phyloP scores from a whole-genome alignment of 1,140 invertebrate species.

The Drosophila nikananu region DNA sequence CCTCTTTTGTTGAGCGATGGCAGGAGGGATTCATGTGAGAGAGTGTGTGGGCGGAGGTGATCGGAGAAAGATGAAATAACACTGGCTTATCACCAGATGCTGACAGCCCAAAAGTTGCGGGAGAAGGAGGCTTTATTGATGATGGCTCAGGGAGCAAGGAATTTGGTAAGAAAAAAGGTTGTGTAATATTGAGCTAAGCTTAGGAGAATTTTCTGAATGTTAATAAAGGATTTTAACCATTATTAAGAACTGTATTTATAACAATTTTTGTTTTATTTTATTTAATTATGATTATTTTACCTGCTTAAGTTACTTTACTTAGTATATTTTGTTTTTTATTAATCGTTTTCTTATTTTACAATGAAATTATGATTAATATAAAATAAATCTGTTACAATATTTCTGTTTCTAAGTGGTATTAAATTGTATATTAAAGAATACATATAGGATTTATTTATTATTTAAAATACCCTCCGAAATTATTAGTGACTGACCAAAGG shows the following conservation, averaged over 20 bases:
- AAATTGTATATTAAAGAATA: no score
- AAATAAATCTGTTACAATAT: no score
- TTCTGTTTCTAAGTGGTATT: no score
- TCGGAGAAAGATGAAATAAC: slow-evolving; percentile 48
- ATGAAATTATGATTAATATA: no score
- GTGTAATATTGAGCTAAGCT: background rate
- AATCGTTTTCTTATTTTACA: no score
- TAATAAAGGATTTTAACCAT: no score
- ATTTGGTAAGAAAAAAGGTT: background rate
- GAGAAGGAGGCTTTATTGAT: slow-evolving; percentile 34
- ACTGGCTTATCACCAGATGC: slow-evolving; percentile 43
- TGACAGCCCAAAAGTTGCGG: slow-evolving; percentile 19
- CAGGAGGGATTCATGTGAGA: slow-evolving; percentile 4
- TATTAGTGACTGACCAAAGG: background rate
- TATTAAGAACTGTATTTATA: background rate
- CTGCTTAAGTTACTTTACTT: background rate
- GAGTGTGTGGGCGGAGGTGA: slow-evolving; percentile 16
- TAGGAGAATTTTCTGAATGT: background rate
- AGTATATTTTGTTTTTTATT: background rate
- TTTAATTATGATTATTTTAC: background rate
- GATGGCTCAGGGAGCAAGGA: slow-evolving; percentile 1
- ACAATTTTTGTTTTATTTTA: background rate
- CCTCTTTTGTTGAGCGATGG: slow-evolving; percentile 53
- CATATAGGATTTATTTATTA: no score
- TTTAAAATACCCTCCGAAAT: background rate